Percentiles rank a stretch among this genome's conserved stretches.
These are phyloP conservation scores for Manis pentadactyla DNA, from an alignment of 2,797 vertebrate genomes.

Conservation along the genomic window DNA sequence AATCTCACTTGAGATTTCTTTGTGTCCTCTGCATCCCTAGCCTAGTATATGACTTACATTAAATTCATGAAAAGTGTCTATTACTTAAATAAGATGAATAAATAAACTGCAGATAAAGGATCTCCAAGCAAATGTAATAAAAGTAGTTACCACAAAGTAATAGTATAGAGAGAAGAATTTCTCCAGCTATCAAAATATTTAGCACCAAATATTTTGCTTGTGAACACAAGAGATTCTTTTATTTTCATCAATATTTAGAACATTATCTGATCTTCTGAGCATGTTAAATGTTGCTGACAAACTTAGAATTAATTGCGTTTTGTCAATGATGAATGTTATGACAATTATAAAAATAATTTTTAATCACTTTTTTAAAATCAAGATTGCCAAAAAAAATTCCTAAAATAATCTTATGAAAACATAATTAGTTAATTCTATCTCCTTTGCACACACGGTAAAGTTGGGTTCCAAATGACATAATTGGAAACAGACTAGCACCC, in stretches of 20 bases:
- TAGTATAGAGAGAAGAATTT: not conserved
- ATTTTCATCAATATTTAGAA: slow-evolving; percentile 61
- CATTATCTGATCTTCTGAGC: slow-evolving; percentile 45
- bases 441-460: not conserved
- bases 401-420: slow-evolving; percentile 33
- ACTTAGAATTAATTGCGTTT: slow-evolving; percentile 58
- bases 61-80: not conserved
- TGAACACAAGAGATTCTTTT: not conserved
- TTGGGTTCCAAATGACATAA: not conserved
- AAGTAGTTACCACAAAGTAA: not conserved
- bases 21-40: not conserved
- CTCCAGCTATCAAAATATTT: slow-evolving; percentile 51
- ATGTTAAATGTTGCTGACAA: slow-evolving; percentile 53
- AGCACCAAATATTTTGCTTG: not conserved
- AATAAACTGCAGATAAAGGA: not conserved
- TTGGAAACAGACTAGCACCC: not conserved
- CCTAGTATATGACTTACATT: not conserved
- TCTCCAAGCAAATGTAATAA: slow-evolving; percentile 37
- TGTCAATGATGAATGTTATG: slow-evolving; percentile 43
- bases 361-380: slow-evolving; percentile 37
- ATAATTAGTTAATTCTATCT: not conserved
- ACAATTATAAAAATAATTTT: not conserved
- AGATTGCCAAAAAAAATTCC: not conserved
- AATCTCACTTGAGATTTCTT: slow-evolving; percentile 22
- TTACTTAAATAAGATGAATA: slow-evolving; percentile 40